Base-by-base conservation (phyloP, 2,113 vertebrate genomes). In the Myrmecobius fasciatus region DNA sequence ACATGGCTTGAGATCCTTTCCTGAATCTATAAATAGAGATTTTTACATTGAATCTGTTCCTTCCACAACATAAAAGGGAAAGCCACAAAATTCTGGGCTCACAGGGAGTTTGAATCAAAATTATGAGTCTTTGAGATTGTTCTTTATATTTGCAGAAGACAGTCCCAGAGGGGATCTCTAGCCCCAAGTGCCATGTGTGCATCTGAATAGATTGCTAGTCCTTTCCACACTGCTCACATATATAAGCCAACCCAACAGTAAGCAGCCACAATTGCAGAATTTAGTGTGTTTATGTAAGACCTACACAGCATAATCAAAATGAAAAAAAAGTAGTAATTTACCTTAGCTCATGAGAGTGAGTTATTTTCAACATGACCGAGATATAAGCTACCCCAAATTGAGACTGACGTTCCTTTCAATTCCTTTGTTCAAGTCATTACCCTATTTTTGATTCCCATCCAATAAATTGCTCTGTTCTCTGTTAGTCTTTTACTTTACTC, bases 1-100 rank as follows among this genome's bases (percentile, higher is more conserved):
- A 97, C 97, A 95, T 96, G 96, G 96, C 60, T 89, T 89, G 94
- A 97, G 91, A 94, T 96, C 90, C 89, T 95, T 95, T 96, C 94
- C 92, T 96, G 96, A 95, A 0, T 89, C 89, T 97, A 92, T 95
- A 97, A 98, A 97, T 96, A 97, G 28, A 54, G 93, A 90, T 75
- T 94, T 53, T 92, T 96, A 75, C 46, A 92, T 93, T 67, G 46
- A 89, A 20, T 90, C 95, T 56, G 1, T 83, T 97, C 97, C 47
- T 96, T 94, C 91, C 67, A 49, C 46, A 75, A 94, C 92, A 96
- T 90, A 96, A 97, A 95, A 96, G 93, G 36, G 52, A 97, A 96
- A 52, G 96, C 91, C 92, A 94, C 91, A 96, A 96, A 97, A 97
- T 89, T 53, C 46, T 28, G 7, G 93, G 51, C 26, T 96, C 53